Base-by-base conservation (phyloP, 2,797 vertebrate species). In the Halcyon badia region DNA sequence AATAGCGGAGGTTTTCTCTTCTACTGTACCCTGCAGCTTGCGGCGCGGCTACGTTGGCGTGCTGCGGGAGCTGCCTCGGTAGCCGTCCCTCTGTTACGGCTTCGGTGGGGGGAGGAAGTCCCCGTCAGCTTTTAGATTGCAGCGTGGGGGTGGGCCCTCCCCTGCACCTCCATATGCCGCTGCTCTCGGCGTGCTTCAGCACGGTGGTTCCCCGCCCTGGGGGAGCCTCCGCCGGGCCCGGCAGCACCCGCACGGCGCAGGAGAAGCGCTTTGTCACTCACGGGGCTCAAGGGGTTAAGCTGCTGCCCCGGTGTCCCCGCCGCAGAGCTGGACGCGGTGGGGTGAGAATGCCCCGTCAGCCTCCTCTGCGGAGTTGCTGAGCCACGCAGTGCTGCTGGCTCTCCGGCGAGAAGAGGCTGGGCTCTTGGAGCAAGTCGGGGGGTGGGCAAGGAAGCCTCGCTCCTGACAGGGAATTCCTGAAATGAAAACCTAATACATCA, bases 1-100 rank as follows among this genome's bases (percentile, higher is more conserved):
- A 28, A 25, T 0, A 6, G 0, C 3, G 11, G 24, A 4, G 2
- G 2, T 70, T 62, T 46, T 33, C 7, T 46, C 3, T 17, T 14
- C 11, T 35, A 2, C 1, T 0, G 13, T 6, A 2, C 9, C 46
- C 21, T 2, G 31, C 11, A 14, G 26, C 9, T 22, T 11, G 83
- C 8, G 49, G 44, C 9, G 83, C 11, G 14, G 42, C 14, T 66
- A 3, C 9, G 2, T 11, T 57, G 1, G n/a, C 6, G 11, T 33
- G 44, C 17, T 41, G 20, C 9, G 11, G 31, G 26, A 35, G 70
- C 75, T 30, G 82, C 39, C 39, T 33, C 22, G 7, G 33, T 46
- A 21, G 26, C 49, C 26, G 30, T 30, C 30, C 11, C 11, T 71
- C 52, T 30, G 52, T 26, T 37, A 8, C 7, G 57, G 78, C 65